Evolutionary conservation across 2,888 invertebrate genomes (phyloP).

Genomic region (Idaea dimidiata): DNA sequence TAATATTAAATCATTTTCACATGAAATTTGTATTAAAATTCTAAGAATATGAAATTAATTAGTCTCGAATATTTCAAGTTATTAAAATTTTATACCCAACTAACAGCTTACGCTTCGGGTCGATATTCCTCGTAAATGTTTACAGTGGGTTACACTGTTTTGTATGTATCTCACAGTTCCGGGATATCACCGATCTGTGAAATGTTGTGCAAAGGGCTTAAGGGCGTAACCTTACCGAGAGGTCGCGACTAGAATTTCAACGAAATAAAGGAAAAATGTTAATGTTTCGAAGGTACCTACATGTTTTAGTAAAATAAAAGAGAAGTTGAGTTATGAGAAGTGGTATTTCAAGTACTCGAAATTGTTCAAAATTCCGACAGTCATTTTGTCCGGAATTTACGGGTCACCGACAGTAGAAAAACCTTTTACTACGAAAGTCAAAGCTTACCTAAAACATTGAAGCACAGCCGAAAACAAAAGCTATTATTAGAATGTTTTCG

Average conservation of each 20-base stretch:
- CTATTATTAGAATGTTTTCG: no score
- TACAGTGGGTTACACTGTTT: neutral
- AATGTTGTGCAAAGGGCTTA: neutral
- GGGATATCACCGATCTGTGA: neutral
- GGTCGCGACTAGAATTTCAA: neutral
- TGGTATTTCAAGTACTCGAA: neutral
- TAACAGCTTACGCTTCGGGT: neutral
- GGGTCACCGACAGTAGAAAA: neutral
- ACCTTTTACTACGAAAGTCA: neutral
- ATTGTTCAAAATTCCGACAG: conserved; percentile 3
- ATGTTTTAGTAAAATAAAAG: neutral
- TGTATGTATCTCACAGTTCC: conserved; percentile 1
- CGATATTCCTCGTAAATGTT: neutral
- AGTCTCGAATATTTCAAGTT: neutral
- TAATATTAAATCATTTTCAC: no score
- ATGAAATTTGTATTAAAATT: no score
- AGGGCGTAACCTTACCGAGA: neutral
- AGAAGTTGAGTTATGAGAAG: conserved; percentile 2
- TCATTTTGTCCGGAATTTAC: neutral
- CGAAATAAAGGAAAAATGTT: conserved; percentile 1
- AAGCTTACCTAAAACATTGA: neutral
- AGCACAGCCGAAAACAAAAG: neutral
- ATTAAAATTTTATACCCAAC: neutral
- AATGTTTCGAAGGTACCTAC: neutral
- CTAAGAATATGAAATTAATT: no score